Percentiles rank a stretch among this genome's conserved stretches.
These are phyloP conservation scores for Urocolius indicus DNA, from an alignment of 2,113 vertebrate genomes.

Conservation along the genomic window DNA sequence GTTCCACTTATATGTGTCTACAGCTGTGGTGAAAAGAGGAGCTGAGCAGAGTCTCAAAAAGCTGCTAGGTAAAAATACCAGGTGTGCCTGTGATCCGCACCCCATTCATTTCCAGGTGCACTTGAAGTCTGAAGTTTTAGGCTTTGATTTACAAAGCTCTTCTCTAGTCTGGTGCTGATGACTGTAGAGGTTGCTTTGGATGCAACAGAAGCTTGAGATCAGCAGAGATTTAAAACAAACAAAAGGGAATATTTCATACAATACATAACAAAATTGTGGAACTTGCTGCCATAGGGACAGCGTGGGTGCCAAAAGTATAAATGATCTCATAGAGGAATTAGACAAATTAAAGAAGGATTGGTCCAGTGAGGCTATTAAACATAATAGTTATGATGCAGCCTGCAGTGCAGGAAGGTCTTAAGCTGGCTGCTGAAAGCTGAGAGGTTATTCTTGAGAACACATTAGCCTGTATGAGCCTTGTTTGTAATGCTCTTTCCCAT, in stretches of 20 bases:
- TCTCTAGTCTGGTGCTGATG: not conserved
- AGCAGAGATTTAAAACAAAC: not conserved
- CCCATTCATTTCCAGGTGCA: not conserved
- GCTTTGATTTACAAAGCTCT: not conserved
- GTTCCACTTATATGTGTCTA: not conserved
- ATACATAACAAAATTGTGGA: not conserved
- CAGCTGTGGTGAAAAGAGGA: not conserved
- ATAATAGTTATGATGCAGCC: conserved; percentile 56
- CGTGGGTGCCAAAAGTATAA: not conserved
- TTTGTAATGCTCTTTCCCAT: not conserved
- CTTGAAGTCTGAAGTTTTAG: not conserved
- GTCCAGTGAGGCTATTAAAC: conserved; percentile 50
- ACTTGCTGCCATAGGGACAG: not conserved
- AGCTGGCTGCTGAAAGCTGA: conserved; percentile 27
- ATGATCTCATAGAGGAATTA: conserved; percentile 52
- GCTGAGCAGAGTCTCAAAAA: not conserved
- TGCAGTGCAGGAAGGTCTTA: conserved; percentile 14
- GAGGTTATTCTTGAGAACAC: conserved; percentile 30
- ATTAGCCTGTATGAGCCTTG: not conserved
- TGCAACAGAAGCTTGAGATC: not conserved
- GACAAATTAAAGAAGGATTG: conserved; percentile 57
- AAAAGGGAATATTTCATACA: not conserved
- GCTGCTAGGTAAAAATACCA: not conserved
- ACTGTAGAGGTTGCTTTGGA: not conserved
- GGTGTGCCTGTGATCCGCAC: not conserved